Conservation (phyloP, 2,113 vertebrate species). For the Misgurnus anguillicaudatus region DNA sequence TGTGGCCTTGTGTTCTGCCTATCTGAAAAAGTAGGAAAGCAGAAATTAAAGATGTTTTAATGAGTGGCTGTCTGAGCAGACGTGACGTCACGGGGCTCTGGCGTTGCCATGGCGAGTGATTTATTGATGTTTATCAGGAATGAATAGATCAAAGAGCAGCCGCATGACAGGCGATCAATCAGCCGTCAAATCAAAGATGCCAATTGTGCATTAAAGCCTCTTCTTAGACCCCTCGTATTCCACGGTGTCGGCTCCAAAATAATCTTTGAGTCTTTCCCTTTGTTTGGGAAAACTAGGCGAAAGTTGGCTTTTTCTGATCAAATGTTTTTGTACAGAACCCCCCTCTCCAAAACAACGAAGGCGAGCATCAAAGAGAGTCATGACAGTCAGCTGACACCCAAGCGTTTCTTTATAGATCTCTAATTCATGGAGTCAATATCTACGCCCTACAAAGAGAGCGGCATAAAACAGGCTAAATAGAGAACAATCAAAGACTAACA, state of each 20-base stretch:
- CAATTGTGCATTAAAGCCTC: conserved; percentile 87
- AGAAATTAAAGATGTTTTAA: conserved; percentile 70
- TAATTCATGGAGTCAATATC: conserved; percentile 65
- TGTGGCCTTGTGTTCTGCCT: conserved; percentile 24
- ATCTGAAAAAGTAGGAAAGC: conserved; percentile 53
- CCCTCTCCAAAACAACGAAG: conserved; percentile 54
- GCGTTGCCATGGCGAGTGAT: conserved; percentile 86
- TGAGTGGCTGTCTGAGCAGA: conserved; percentile 77
- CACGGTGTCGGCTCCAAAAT: conserved; percentile 78
- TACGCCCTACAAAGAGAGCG: conserved; percentile 39
- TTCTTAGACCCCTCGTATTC: conserved; percentile 80
- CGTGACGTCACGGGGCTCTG: conserved; percentile 84
- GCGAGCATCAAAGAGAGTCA: conserved; percentile 64
- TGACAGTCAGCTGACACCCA: conserved; percentile 79
- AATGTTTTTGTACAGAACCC: conserved; percentile 55
- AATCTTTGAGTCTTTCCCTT: conserved; percentile 72
- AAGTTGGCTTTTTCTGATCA: conserved; percentile 65
- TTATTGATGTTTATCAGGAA: conserved; percentile 99
- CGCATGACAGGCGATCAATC: conserved; percentile 94
- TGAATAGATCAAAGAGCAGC: conserved; percentile 97
- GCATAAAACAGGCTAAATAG: conserved; percentile 46
- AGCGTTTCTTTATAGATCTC: conserved; percentile 69
- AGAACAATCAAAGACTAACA: conserved; percentile 44
- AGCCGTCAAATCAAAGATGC: conserved; percentile 97
- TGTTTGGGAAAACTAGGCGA: conserved; percentile 60